Evolutionary conservation across 1,140 invertebrate genomes (phyloP).

Genomic region (Arctopsyche grandis): DNA sequence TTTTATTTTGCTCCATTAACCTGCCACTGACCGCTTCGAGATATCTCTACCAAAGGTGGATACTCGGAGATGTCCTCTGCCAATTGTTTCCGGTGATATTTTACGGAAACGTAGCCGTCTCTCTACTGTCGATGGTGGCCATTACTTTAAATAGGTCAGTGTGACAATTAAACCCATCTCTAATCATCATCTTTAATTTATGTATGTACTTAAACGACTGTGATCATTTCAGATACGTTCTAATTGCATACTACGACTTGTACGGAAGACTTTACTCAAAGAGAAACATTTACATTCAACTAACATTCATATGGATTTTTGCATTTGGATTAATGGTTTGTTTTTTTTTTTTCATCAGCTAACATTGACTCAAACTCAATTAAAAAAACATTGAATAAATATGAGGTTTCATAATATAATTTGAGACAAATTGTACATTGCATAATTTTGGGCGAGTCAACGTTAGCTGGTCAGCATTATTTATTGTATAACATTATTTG

Average conservation of each 20-base stretch:
- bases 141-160: constrained; percentile 87
- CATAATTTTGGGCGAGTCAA: too few relatives aligned
- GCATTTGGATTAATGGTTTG: constrained; percentile 72
- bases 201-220: not conserved
- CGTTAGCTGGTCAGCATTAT: too few relatives aligned
- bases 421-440: too few relatives aligned
- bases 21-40: constrained; percentile 84
- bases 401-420: too few relatives aligned
- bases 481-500: too few relatives aligned
- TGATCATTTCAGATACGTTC: constrained; percentile 75
- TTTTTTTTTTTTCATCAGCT: not conserved
- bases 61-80: constrained; percentile 81
- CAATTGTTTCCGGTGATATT: constrained; percentile 89
- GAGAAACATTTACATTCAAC: constrained; percentile 77
- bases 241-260: constrained; percentile 80
- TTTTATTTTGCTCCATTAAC: constrained; percentile 86
- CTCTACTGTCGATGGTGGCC: constrained; percentile 87
- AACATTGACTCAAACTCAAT: too few relatives aligned
- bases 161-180: not conserved
- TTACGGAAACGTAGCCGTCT: constrained; percentile 89
- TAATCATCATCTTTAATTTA: not conserved
- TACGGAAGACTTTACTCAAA: constrained; percentile 81
- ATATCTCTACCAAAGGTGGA: constrained; percentile 84
- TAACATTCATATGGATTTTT: constrained; percentile 80
- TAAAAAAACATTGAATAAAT: too few relatives aligned